Conservation (phyloP, 2,888 invertebrate genomes). For the Camptogramma bilineatum region DNA sequence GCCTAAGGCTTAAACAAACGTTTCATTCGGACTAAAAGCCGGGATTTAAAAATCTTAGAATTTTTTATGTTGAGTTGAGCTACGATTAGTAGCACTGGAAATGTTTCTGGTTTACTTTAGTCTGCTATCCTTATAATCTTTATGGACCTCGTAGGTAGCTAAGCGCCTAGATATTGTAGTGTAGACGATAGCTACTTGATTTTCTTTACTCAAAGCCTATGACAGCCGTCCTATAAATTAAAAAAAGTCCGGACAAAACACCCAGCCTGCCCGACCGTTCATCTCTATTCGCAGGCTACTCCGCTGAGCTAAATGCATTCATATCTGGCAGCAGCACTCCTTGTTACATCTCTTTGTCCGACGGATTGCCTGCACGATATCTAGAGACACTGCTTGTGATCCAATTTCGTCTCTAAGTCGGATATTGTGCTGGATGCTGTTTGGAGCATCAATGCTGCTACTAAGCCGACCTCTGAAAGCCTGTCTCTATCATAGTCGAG, state of each 20-base stretch:
- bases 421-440: conserved; percentile 14
- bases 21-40: conserved; percentile 28
- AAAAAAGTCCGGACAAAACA: background rate
- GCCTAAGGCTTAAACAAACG: conserved; percentile 57
- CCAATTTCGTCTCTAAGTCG: conserved; percentile 30
- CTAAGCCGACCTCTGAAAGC: background rate
- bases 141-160: no score
- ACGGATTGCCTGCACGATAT: conserved; percentile 22
- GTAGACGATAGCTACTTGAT: no score
- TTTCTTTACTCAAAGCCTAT: no score
- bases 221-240: no score
- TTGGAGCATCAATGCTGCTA: background rate
- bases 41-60: conserved; percentile 2
- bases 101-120: no score
- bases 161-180: no score
- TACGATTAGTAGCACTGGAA: background rate
- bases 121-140: no score
- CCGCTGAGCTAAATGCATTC: conserved; percentile 48
- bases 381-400: conserved; percentile 30
- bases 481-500: no score
- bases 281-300: conserved; percentile 17
- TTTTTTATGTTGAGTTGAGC: background rate
- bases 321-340: conserved; percentile 48
- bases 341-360: conserved; percentile 41
- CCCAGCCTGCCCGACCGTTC: background rate